Percentiles rank a stretch among this genome's conserved stretches.
Conservation (phyloP, 2,888 invertebrate genomes). For the Tipula vernalis region DNA sequence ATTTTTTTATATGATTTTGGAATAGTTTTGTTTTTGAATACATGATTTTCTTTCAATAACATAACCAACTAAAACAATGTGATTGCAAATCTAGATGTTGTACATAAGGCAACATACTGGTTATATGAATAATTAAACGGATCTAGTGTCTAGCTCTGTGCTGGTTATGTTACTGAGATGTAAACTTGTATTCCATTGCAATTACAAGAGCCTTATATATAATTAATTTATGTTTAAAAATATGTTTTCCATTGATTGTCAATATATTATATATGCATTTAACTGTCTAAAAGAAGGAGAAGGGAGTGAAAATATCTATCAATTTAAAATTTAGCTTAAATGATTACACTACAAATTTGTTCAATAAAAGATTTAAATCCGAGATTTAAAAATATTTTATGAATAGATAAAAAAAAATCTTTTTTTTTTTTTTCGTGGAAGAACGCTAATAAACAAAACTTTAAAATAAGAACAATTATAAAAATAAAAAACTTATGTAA, state of each 20-base stretch:
- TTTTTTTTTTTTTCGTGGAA: not conserved
- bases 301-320: not conserved
- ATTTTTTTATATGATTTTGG: not conserved
- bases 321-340: not conserved
- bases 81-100: not conserved
- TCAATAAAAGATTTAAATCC: not conserved
- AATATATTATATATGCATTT: not conserved
- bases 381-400: not conserved
- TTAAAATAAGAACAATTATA: not conserved
- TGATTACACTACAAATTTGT: not conserved
- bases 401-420: not conserved
- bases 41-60: not conserved
- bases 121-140: not conserved
- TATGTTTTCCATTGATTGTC: conserved; percentile 4
- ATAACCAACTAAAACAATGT: not conserved
- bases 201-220: not conserved
- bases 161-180: not conserved
- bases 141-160: not conserved
- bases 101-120: not conserved
- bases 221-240: not conserved
- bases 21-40: not conserved
- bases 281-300: not conserved
- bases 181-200: not conserved
- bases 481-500: not conserved
- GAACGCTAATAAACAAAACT: not conserved